Base-by-base conservation (phyloP, 2,797 vertebrate genomes). In the Cheirogaleus major region DNA sequence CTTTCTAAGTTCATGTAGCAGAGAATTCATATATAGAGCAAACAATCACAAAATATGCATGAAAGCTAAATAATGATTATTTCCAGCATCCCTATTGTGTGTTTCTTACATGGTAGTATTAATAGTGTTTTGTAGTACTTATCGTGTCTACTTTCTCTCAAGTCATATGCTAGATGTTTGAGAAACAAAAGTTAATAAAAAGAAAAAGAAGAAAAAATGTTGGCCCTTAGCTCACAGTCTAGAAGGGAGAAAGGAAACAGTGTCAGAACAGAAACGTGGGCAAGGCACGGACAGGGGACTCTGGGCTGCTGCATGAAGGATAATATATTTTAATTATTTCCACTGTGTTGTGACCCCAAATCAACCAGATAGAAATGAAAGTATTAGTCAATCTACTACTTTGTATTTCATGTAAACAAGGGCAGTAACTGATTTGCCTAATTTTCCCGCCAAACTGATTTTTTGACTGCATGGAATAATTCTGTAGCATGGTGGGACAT, bases 371-470 rank as follows among this genome's bases (percentile, higher is more conserved):
- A 17, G 85, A 67, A 72, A 4, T 41, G 85, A 57, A 93, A 70
- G 15, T 52, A 69, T n/a, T 67, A 2, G 0, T 38, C 45, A 12
- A 0, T 82, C 50, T 63, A 89, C 50, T 63, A 89, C 45, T 90
- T 81, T 35, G 6, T 73, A 27, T 45, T 92, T 69, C 59, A 20
- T 38, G 38, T 45, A 61, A 81, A 89, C 43, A 75, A 2, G 52
- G 63, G 63, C 72, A 65, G 55, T 86, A 38, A 73, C 52, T 92
- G 43, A 43, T 95, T 73, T 78, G 41, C 91, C 20, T 96, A 61
- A 85, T 61, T 92, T 50, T 96, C 82, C 88, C 94, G 50, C 80
- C 93, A 84, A n/a, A 85, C 18, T 81, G 0, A 0, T 55, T 13
- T 75, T 95, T 65, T 82, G 55, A 32, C 80, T 43, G 35, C 30